A percentile compares a stretch with the other conserved stretches of the same genome.
These are phyloP conservation scores for Pristionchus japonicus DNA, from an alignment of 2,888 invertebrate species.

Conservation along the genomic window DNA sequence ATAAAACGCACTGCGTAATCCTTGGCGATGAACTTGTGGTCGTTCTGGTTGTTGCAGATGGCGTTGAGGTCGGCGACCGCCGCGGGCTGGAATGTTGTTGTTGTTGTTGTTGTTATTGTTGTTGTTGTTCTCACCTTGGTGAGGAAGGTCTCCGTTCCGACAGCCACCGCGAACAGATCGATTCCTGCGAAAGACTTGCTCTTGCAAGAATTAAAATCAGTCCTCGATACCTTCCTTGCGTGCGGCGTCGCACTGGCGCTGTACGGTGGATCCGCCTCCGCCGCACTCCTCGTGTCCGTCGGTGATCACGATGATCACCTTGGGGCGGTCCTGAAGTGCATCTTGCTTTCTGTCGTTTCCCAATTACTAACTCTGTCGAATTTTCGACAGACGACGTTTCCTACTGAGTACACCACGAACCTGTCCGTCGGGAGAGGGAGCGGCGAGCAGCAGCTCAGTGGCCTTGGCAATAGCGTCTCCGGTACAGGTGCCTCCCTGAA, in stretches of 20 bases:
- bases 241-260: neutral
- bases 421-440: neutral
- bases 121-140: neutral
- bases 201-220: neutral
- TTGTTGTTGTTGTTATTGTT: neutral
- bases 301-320: conserved; percentile 44
- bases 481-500: conserved; percentile 28
- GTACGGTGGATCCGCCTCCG: neutral
- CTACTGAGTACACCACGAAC: neutral
- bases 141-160: conserved; percentile 29
- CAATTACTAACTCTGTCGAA: neutral
- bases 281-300: conserved; percentile 43
- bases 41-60: conserved; percentile 37
- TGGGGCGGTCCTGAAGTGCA: conserved; percentile 11
- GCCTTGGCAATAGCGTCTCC: conserved; percentile 33
- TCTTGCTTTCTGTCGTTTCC: neutral
- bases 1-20: conserved; percentile 12
- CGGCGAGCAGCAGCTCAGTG: neutral
- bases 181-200: neutral
- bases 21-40: conserved; percentile 46
- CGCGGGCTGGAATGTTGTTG: neutral
- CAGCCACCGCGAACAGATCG: conserved; percentile 42
- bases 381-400: conserved; percentile 11
- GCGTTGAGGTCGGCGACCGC: conserved; percentile 42
- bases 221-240: neutral